phyloP scores from a whole-genome alignment of 2,888 invertebrate genomes.

The Chesias legatella region DNA sequence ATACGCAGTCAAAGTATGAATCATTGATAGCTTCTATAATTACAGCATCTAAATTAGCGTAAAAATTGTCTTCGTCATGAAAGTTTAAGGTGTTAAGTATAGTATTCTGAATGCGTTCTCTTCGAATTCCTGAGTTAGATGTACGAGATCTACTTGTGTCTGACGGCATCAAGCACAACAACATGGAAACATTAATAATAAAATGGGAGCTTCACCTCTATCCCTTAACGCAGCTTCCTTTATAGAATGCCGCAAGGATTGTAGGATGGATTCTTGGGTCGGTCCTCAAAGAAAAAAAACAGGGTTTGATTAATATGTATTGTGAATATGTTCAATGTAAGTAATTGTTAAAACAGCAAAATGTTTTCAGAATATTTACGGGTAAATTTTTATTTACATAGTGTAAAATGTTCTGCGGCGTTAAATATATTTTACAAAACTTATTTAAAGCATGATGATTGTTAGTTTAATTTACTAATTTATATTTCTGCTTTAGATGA shows the following conservation, averaged over 20 bases:
- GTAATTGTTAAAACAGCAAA: too few relatives aligned
- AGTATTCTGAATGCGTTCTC: too few relatives aligned
- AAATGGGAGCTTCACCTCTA: conserved; percentile 53
- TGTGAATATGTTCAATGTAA: conserved; percentile 27
- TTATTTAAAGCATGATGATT: too few relatives aligned
- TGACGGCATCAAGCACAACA: conserved; percentile 23
- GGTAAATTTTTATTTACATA: too few relatives aligned
- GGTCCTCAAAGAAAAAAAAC: conserved; percentile 60
- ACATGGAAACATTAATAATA: conserved; percentile 40
- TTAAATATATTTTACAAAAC: conserved; percentile 18
- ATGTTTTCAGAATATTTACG: too few relatives aligned
- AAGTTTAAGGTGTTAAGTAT: too few relatives aligned
- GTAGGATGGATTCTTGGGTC: conserved; percentile 63
- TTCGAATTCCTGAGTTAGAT: too few relatives aligned
- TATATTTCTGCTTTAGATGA: conserved; percentile 18
- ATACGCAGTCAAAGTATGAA: too few relatives aligned
- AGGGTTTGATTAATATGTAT: conserved; percentile 35
- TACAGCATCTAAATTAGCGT: too few relatives aligned
- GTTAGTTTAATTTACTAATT: neutral
- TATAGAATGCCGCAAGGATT: conserved; percentile 61
- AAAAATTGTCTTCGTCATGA: too few relatives aligned
- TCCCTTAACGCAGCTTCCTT: conserved; percentile 59
- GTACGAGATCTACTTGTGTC: too few relatives aligned
- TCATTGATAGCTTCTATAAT: too few relatives aligned
- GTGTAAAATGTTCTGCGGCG: neutral